phyloP scores from a whole-genome alignment of 2,113 vertebrate species.

The Laterallus jamaicensis region DNA sequence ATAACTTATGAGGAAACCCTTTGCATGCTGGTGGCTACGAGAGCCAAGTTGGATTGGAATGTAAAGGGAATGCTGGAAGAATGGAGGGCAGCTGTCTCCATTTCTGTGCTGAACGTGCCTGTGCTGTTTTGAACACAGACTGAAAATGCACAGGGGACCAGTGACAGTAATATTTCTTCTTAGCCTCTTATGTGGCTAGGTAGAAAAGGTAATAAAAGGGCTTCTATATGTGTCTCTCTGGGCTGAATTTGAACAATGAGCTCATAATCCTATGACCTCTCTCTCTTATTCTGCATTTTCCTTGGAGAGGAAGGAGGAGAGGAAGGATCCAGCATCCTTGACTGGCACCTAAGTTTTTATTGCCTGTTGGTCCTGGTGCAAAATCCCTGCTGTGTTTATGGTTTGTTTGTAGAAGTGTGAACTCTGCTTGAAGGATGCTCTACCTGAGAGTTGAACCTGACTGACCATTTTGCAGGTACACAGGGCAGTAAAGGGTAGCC shows the following conservation, averaged over 20 bases:
- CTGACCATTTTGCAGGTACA: neutral
- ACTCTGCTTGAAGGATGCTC: neutral
- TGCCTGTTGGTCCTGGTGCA: neutral
- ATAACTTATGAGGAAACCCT: neutral
- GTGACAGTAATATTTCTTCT: neutral
- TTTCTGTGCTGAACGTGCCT: neutral
- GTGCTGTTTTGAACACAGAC: neutral
- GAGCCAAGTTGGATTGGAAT: neutral
- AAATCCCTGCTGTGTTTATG: neutral
- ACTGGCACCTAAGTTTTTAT: neutral
- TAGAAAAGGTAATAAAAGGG: neutral
- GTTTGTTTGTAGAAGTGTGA: neutral
- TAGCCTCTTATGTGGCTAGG: neutral
- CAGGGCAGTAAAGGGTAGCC: neutral
- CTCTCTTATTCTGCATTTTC: neutral
- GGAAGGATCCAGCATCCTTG: neutral
- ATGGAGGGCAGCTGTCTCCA: neutral
- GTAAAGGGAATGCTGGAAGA: neutral
- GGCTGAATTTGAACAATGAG: neutral
- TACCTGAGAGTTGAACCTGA: neutral
- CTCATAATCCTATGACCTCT: neutral
- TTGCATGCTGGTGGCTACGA: neutral
- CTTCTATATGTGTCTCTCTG: neutral
- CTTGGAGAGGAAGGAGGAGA: neutral
- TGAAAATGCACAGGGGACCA: neutral